Base-by-base conservation (phyloP, 2,888 invertebrate genomes). In the Choreutis nemorana region DNA sequence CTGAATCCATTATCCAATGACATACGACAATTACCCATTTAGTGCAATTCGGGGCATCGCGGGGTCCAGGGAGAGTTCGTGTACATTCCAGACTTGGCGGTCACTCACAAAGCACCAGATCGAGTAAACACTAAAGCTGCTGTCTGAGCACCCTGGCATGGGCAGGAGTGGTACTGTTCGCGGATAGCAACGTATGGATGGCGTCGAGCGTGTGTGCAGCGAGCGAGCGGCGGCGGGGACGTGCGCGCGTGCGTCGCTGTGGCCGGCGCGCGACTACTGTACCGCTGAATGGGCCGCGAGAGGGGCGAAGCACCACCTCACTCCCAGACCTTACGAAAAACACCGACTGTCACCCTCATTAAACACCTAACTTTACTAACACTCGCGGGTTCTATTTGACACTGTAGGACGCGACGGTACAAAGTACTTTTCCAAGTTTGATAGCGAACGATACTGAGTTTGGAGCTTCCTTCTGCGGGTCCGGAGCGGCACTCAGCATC, bases 1-100 rank as follows among this genome's bases (percentile, higher is more conserved):
- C 61, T 55, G 62, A 68, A 65, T 68, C 72, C 75, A 78, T 78
- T 78, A 78, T 77, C 62, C 78, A 78, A 77, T 78, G 75, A 78
- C 67, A 67, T 73, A 59, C 61, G 64, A 61, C 78, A 73, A 78
- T 78, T 78, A 78, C 78, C 78, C 73, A 77, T 75, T 78, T 73
- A 72, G 65, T 68, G 66, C 64, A 71, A 78, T 77, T 77, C 61
- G 78, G 78, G 73, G 50, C 77, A 78, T 77, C 55, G 66, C 64
- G 56, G 53, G 55, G 63, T 68, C 67, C 70, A 58, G 56, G 49
- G 54, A 51, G 53, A 48, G 48, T 53, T 62, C 68, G 61, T 61
- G 64, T 65, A 55, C 65, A 65, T 68, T 67, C 65, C 62, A 66
- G 52, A 54, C 57, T n/a, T n/a, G n/a, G n/a, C n/a, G n/a, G 58